Conservation (phyloP, 2,888 invertebrate species). For the Drosophila helvetica region DNA sequence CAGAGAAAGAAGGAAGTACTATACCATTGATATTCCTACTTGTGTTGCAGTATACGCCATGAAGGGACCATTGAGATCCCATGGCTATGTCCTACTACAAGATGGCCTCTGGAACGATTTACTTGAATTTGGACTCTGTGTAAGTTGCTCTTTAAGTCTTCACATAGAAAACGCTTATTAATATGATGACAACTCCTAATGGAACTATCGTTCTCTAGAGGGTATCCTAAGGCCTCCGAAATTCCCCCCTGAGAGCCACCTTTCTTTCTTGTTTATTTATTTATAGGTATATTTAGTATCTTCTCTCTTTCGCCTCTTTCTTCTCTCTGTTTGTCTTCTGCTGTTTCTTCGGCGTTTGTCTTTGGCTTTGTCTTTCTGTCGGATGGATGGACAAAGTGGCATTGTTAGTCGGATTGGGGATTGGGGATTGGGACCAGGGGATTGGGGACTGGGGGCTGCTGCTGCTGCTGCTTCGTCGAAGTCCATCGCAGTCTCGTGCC, state of each 20-base stretch:
- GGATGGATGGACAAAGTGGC: constrained; percentile 67
- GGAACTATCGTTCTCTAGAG: neutral
- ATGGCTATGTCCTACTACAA: too few species aligned
- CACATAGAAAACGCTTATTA: too few species aligned
- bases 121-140: too few species aligned
- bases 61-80: too few species aligned
- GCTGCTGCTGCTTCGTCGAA: constrained; percentile 35
- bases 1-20: too few species aligned
- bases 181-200: neutral
- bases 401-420: constrained; percentile 60
- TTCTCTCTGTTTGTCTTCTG: constrained; percentile 18
- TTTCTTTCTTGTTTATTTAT: constrained; percentile 13
- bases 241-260: neutral
- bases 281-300: constrained; percentile 23
- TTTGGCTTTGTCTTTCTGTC: constrained; percentile 33
- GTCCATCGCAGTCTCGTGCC: constrained; percentile 61
- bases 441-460: too few species aligned
- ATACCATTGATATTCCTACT: neutral
- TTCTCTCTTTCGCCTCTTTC: neutral
- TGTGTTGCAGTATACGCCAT: neutral
- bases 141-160: too few species aligned
- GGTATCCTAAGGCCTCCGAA: neutral
- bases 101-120: too few species aligned
- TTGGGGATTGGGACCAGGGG: constrained; percentile 19
- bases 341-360: constrained; percentile 17